A percentile compares a stretch with the other conserved stretches of the same genome.
phyloP scores from a whole-genome alignment of 2,888 invertebrate genomes.

The Rhorus exstirpatorius region DNA sequence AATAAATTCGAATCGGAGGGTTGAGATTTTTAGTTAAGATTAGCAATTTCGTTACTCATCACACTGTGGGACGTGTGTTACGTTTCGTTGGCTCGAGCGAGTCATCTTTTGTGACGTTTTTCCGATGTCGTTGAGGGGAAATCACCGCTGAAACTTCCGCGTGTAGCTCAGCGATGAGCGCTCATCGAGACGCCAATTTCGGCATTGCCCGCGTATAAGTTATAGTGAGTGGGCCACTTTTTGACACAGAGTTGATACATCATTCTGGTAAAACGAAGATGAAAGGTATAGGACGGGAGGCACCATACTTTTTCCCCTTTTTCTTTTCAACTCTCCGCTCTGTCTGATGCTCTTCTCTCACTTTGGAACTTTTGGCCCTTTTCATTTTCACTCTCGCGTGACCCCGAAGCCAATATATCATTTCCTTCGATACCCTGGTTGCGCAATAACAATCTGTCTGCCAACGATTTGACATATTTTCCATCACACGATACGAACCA shows the following conservation, averaged over 20 bases:
- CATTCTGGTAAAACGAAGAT: constrained; percentile 44
- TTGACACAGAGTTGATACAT: constrained; percentile 68
- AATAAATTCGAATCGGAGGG: no score
- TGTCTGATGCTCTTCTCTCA: constrained; percentile 32
- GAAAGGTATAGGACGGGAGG: not conserved
- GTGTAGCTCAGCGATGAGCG: not conserved
- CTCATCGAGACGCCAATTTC: no score
- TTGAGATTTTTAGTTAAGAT: no score
- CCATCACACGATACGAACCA: constrained; percentile 40
- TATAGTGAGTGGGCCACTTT: constrained; percentile 64
- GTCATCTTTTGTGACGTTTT: not conserved
- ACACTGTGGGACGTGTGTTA: no score
- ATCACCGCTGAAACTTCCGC: not conserved
- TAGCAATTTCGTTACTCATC: no score
- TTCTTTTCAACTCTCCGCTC: constrained; percentile 15
- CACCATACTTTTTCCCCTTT: no score
- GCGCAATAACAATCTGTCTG: constrained; percentile 55
- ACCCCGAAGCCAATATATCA: constrained; percentile 36
- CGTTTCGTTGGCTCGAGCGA: constrained; percentile 14
- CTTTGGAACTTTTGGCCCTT: constrained; percentile 20
- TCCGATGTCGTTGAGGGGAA: not conserved
- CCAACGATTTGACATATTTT: constrained; percentile 43
- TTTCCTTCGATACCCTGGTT: constrained; percentile 20
- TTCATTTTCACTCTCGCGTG: constrained; percentile 8
- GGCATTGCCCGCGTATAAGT: not conserved